Evolutionary conservation across 2,797 vertebrate species (phyloP), one percentile per base, ranked within the genome.

Genomic region (Allobates femoralis): DNA sequence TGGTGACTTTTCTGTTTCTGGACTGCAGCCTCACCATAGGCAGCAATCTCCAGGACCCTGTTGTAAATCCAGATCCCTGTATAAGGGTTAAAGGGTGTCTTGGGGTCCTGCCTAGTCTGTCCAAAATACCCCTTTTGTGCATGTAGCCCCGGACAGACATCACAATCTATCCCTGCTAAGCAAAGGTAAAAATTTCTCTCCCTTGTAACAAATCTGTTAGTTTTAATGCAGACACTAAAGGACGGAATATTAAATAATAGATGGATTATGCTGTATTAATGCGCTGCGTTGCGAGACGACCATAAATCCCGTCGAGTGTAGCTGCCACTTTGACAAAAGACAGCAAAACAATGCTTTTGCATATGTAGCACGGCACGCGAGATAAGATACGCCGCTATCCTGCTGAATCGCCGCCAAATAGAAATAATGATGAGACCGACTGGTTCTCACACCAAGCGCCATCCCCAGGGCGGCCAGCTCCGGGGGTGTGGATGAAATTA

Each of bases 301-400:
- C 76, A 87, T 87, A 87, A 83, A 87, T 87, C 66, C 55, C 41
- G 56, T 71, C 16, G 55, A 26, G 82, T n/a, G 28, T 21, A 81
- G 82, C 82, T 81, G 86, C 86, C 86, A 81, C 41, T 80, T 76
- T 84, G 86, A 87, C 82, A 84, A 84, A 87, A 76, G 76, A 88
- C 41, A 26, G 58, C 73, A 76, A 66, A 56, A n/a, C 77, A 67
- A 76, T 75, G 30, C 34, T 83, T 64, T 75, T 75, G 86, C 77
- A 84, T 80, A 84, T 69, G 69, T 51, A 88, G 77, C 77, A 5
- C 26, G 78, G 71, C 73, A 55, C 6, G 14, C 14, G 67, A 81
- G 86, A 88, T 80, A 81, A 87, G 82, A 87, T 75, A 74, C 74
- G 37, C 46, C 11, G 66, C n/a, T 41, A 56, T 83, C 79, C 51